Percentiles rank a stretch among this genome's conserved stretches.
phyloP scores from a whole-genome alignment of 2,888 invertebrate genomes.

The Leucania comma region DNA sequence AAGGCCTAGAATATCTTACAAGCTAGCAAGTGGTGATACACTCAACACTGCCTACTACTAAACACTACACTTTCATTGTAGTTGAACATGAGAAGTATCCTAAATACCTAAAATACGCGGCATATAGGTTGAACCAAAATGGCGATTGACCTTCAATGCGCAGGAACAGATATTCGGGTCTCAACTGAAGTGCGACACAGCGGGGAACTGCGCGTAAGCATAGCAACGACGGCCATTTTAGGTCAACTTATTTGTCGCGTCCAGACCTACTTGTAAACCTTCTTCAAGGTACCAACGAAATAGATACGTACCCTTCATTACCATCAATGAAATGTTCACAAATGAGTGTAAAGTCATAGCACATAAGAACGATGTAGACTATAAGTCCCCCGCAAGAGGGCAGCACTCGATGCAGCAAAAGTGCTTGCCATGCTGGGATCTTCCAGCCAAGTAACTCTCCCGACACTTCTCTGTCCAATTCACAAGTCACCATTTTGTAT shows the following conservation, averaged over 20 bases:
- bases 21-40: no score
- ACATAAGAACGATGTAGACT: conserved; percentile 92
- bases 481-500: conserved; percentile 84
- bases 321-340: conserved; percentile 91
- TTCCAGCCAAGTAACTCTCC: conserved; percentile 85
- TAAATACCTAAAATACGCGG: not conserved
- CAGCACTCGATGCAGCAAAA: conserved; percentile 83
- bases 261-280: not conserved
- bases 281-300: not conserved
- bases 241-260: no score
- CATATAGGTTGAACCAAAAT: no score
- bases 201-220: no score
- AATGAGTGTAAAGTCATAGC: conserved; percentile 92
- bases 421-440: conserved; percentile 84
- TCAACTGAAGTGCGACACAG: no score
- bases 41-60: not conserved
- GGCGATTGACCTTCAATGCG: no score
- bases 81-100: not conserved
- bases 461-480: conserved; percentile 82
- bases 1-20: no score
- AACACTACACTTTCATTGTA: not conserved
- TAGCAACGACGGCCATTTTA: no score
- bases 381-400: conserved; percentile 90
- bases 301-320: conserved; percentile 87
- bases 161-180: no score